A percentile compares a stretch with the other conserved stretches of the same genome.
Conservation (phyloP, 1,140 invertebrate species). For the Sycophaga agraensis region DNA sequence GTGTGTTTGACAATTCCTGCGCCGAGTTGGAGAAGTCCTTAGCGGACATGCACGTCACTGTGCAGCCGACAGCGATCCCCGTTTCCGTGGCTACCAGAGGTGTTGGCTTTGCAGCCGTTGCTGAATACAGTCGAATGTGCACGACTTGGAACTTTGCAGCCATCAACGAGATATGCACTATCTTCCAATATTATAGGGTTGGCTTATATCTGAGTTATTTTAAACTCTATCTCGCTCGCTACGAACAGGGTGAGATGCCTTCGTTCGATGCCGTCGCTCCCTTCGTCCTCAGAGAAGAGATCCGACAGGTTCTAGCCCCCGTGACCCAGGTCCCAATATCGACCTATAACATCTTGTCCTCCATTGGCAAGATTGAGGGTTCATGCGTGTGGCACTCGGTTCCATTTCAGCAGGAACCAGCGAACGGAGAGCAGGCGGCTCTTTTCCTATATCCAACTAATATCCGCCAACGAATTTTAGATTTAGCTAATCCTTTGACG, state of each 20-base stretch:
- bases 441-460: not conserved
- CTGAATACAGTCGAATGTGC: conserved; percentile 14
- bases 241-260: conserved; percentile 5
- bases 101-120: not conserved
- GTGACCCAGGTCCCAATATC: not conserved
- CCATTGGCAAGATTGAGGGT: not conserved
- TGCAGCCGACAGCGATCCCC: not conserved
- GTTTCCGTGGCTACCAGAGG: conserved; percentile 1
- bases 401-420: not conserved
- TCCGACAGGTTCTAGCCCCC: not conserved
- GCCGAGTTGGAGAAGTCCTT: not conserved
- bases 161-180: conserved; percentile 16
- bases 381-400: not conserved
- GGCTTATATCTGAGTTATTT: not conserved
- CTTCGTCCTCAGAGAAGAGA: not conserved
- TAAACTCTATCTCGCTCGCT: conserved; percentile 13
- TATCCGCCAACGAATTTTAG: not conserved
- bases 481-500: not conserved
- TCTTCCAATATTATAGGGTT: conserved; percentile 25
- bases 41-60: not conserved
- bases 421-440: not conserved
- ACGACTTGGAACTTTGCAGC: conserved; percentile 14
- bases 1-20: not conserved
- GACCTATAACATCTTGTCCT: not conserved
- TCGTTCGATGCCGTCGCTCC: not conserved